phyloP scores from a whole-genome alignment of 1,140 invertebrate species.

The Brachionus paranguensis region DNA sequence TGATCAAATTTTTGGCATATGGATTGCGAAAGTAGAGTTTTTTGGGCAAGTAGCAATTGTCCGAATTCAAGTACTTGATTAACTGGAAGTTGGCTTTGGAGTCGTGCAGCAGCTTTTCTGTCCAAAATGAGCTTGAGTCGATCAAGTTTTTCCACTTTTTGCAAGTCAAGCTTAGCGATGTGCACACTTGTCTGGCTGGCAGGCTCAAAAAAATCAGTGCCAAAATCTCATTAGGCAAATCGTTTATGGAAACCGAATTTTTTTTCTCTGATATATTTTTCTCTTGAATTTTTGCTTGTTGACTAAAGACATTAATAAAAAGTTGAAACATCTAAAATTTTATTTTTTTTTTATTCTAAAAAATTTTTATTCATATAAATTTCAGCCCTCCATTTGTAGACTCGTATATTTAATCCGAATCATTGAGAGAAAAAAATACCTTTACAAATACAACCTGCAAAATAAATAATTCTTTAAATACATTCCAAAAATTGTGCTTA shows the following conservation, averaged over 20 bases:
- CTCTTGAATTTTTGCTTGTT: neutral
- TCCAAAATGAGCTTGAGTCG: neutral
- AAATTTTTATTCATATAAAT: no score
- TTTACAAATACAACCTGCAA: neutral
- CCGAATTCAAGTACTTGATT: neutral
- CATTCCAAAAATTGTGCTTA: neutral
- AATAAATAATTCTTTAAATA: neutral
- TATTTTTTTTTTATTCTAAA: neutral
- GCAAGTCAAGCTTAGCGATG: neutral
- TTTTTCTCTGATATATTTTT: no score
- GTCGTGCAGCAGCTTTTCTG: neutral
- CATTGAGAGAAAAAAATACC: neutral
- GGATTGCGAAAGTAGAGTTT: neutral
- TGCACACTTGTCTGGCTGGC: neutral
- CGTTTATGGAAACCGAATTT: neutral
- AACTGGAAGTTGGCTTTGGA: neutral
- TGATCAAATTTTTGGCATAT: conserved; percentile 30
- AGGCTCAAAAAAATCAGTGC: neutral
- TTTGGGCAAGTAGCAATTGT: neutral
- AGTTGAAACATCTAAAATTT: neutral
- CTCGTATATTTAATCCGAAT: neutral
- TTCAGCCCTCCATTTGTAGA: neutral
- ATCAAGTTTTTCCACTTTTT: conserved; percentile 21
- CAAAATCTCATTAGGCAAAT: neutral
- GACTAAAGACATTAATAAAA: neutral